phyloP scores from a whole-genome alignment of 2,888 invertebrate species.

The Eubasilissa splendida region DNA sequence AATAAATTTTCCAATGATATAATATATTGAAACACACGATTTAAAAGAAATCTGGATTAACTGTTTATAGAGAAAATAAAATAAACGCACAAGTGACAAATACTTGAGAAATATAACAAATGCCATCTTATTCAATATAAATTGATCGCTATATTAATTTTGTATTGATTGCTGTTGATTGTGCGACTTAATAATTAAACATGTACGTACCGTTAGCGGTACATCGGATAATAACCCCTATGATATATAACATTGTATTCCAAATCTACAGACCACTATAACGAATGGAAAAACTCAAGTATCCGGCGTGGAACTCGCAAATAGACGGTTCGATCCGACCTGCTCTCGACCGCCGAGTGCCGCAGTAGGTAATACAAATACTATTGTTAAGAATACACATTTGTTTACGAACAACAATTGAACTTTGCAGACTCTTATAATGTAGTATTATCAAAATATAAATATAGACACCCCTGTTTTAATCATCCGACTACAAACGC shows the following conservation, averaged over 20 bases:
- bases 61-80: constrained; percentile 1
- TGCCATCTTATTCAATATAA: constrained; percentile 34
- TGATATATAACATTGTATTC: constrained; percentile 55
- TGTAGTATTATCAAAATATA: constrained; percentile 50
- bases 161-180: constrained; percentile 43
- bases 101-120: constrained; percentile 35
- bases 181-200: constrained; percentile 51
- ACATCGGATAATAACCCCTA: constrained; percentile 51
- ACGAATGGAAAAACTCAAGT: constrained; percentile 50
- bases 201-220: constrained; percentile 44
- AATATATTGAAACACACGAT: constrained; percentile 30
- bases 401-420: constrained; percentile 52
- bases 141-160: constrained; percentile 32
- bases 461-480: constrained; percentile 57
- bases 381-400: constrained; percentile 20
- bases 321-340: constrained; percentile 11
- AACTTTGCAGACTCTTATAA: constrained; percentile 50
- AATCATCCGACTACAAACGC: constrained; percentile 44
- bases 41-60: constrained; percentile 25
- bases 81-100: constrained; percentile 12
- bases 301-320: constrained; percentile 6
- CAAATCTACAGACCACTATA: constrained; percentile 57
- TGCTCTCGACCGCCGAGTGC: not conserved
- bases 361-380: not conserved
- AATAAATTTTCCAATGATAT: constrained; percentile 37